phyloP scores from a whole-genome alignment of 53 echinoderm and acorn worm species.

The Holothuria scabra region DNA sequence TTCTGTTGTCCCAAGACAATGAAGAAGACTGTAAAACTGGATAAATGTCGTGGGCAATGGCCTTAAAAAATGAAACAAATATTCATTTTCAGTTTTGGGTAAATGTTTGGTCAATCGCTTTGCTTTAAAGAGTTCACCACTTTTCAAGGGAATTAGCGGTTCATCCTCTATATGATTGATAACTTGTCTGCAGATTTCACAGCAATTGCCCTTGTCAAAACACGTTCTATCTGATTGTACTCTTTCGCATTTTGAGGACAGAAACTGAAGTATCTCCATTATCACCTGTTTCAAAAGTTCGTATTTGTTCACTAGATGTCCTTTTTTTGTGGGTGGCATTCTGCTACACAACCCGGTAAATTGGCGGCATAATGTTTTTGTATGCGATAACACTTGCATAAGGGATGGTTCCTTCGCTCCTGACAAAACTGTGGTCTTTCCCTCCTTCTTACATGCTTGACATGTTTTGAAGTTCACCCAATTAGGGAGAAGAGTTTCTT shows the following conservation, averaged over 20 bases:
- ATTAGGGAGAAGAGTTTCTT: background rate
- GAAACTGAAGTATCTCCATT: background rate
- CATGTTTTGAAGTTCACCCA: background rate
- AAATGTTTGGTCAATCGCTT: slow-evolving; percentile 13
- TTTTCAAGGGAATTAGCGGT: background rate
- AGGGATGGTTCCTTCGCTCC: background rate
- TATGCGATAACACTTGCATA: background rate
- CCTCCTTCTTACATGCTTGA: too few relatives aligned
- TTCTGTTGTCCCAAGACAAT: slow-evolving; percentile 13
- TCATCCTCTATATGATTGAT: background rate
- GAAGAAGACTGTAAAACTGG: background rate
- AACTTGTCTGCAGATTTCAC: background rate
- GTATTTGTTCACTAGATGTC: background rate
- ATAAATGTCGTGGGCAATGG: background rate
- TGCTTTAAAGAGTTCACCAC: background rate
- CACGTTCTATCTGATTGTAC: background rate
- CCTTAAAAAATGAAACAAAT: slow-evolving; percentile 7
- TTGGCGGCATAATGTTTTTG: background rate
- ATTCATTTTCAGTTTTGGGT: background rate
- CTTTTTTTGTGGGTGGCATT: too few relatives aligned
- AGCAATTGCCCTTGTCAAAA: background rate
- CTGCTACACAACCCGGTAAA: background rate
- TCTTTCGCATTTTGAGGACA: background rate
- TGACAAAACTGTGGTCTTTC: background rate
- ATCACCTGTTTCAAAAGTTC: background rate